Conservation (phyloP, 2,113 vertebrate genomes). For the Heteronetta atricapilla region DNA sequence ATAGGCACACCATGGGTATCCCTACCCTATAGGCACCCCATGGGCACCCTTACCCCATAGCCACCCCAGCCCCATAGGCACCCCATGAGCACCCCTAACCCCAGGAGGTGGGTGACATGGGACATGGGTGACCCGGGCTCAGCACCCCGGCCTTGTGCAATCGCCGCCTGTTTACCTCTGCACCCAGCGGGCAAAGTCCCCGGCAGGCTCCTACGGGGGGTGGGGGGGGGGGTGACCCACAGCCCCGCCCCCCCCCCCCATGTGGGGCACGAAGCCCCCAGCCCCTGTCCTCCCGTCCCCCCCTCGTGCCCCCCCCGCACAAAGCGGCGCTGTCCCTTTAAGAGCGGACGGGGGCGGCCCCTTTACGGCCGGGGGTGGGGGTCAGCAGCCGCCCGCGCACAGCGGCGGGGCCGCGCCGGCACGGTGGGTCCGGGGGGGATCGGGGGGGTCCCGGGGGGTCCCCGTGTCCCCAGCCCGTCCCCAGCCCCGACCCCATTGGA, state of each 20-base stretch:
- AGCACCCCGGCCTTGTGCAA: neutral
- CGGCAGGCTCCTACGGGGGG: fast-evolving
- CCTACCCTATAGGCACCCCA: no score
- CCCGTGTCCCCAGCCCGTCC: neutral
- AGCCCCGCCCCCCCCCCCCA: fast-evolving
- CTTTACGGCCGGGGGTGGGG: neutral
- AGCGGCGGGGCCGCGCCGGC: neutral
- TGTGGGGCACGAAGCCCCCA: no score
- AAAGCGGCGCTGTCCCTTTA: neutral
- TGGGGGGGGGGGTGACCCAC: no score
- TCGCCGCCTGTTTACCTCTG: neutral
- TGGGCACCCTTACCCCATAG: no score
- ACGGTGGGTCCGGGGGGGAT: neutral
- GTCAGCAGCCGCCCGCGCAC: neutral
- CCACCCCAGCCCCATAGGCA: no score
- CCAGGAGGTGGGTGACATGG: no score
- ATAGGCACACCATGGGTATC: no score
- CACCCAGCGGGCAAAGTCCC: neutral
- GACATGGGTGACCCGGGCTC: neutral
- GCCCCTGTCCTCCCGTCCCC: no score
- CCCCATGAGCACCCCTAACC: no score
- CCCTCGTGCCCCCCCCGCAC: neutral
- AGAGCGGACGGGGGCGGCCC: slow-evolving; percentile 1
- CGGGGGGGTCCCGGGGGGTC: neutral
- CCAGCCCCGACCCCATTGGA: neutral